These are phyloP conservation scores for Melangyna quadrimaculata DNA, from an alignment of 2,888 invertebrate species.

Conservation along the genomic window DNA sequence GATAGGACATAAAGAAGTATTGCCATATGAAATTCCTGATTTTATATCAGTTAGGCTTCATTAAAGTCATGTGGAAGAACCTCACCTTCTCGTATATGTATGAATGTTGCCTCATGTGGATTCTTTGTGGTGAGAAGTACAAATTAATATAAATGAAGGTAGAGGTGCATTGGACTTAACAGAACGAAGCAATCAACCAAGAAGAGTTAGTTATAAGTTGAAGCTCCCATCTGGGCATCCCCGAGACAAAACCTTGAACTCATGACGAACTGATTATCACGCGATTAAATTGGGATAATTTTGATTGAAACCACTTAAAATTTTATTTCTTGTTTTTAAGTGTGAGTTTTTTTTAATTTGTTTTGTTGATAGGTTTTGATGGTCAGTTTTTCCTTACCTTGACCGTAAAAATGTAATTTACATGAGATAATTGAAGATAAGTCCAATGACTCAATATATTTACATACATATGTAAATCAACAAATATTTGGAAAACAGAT, in stretches of 20 bases:
- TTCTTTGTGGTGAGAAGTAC: not conserved
- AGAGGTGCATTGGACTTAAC: not conserved
- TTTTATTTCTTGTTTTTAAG: not conserved
- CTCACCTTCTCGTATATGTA: not conserved
- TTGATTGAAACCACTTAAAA: not conserved
- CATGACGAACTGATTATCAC: not conserved
- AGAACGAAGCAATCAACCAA: not conserved
- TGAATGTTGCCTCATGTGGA: not conserved
- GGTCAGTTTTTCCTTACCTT: no score
- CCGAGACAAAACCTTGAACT: constrained; percentile 3
- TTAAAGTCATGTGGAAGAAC: not conserved
- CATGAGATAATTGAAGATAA: not conserved
- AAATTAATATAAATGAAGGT: not conserved
- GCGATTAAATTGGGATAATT: not conserved
- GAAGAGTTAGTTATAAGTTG: not conserved
- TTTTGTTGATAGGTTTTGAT: no score
- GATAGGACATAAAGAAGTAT: constrained; percentile 1
- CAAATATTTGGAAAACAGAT: no score
- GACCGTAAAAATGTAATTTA: not conserved
- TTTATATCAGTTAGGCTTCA: not conserved
- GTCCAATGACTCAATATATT: not conserved
- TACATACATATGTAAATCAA: no score
- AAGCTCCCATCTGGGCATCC: not conserved
- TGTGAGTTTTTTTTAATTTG: not conserved
- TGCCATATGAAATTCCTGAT: constrained; percentile 6